Evolutionary conservation across 2,113 vertebrate genomes (phyloP).

Genomic region (Puntigrus tetrazona): DNA sequence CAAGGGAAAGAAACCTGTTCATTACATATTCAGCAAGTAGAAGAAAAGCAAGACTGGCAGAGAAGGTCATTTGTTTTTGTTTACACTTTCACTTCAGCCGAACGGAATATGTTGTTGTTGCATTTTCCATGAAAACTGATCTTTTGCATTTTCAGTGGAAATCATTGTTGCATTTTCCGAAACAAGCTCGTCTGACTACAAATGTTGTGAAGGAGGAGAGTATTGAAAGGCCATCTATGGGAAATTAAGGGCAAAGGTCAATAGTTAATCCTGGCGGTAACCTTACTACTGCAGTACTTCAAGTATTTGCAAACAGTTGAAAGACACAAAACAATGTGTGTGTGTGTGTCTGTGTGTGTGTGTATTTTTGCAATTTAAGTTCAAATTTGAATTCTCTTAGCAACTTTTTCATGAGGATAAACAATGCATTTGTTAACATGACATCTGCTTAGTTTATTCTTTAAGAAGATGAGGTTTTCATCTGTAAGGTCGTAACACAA

Average conservation of each 20-base stretch:
- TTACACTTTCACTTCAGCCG: background rate
- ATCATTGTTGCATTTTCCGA: background rate
- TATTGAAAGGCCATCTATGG: background rate
- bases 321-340: too few species aligned
- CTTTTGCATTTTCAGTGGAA: slow-evolving; percentile 41
- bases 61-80: slow-evolving; percentile 16
- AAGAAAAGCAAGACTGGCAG: slow-evolving; percentile 13
- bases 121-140: slow-evolving; percentile 43
- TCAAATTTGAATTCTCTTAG: background rate
- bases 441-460: background rate
- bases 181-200: background rate
- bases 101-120: slow-evolving; percentile 18
- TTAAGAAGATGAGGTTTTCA: background rate
- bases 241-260: background rate
- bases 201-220: background rate
- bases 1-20: slow-evolving; percentile 15
- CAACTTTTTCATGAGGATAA: background rate
- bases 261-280: background rate
- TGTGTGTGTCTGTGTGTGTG: too few species aligned
- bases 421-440: slow-evolving; percentile 22
- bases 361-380: background rate
- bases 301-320: background rate
- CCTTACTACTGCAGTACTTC: background rate
- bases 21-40: slow-evolving; percentile 44
- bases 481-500: background rate